Base-by-base conservation (phyloP, 2,888 invertebrate species). In the Sussaba pulchella region DNA sequence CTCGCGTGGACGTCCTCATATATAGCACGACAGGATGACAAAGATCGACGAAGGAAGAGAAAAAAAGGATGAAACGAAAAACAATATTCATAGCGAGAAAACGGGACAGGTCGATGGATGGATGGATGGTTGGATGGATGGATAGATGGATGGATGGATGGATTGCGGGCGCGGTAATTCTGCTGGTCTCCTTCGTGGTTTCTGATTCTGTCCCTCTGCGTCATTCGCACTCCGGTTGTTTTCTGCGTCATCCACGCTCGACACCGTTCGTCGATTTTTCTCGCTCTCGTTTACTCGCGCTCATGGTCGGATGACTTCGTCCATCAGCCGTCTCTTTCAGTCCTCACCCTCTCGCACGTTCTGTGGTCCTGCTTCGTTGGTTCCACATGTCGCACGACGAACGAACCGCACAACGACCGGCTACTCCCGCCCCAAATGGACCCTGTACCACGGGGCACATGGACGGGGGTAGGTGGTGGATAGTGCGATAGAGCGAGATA, bases 311-410 rank as follows among this genome's bases (percentile, higher is more conserved):
- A 85, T 83, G 83, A 81, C 6, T 45, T 36, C 26, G 9, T 64
- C 36, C 24, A 21, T 31, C 10, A n/a, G 26, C 39, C 61, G 63
- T 75, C 71, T 76, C 73, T 69, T 61, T 54, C 54, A 39, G 47
- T 43, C 45, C 31, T 84, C 84, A 57, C 74, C 87, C 83, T 67
- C 64, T 64, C 64, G n/a, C 63, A 5, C 70, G 72, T 82, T 74
- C 78, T 78, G 80, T 86, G 90, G 92, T 91, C 88, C 89, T 90
- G 91, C 90, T 90, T 88, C 87, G 91, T 83, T 91, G 91, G 89
- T 85, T 90, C 91, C 92, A 92, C 91, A 92, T 92, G 92, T 92
- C 90, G 90, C 84, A 64, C 79, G 70, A 73, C 61, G 69, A 66
- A 78, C 81, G 75, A 82, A 79, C 71, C 81, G 59, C 77, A 81